These are phyloP conservation scores for Nephotettix cincticeps DNA, from an alignment of 1,140 invertebrate species.

Conservation along the genomic window DNA sequence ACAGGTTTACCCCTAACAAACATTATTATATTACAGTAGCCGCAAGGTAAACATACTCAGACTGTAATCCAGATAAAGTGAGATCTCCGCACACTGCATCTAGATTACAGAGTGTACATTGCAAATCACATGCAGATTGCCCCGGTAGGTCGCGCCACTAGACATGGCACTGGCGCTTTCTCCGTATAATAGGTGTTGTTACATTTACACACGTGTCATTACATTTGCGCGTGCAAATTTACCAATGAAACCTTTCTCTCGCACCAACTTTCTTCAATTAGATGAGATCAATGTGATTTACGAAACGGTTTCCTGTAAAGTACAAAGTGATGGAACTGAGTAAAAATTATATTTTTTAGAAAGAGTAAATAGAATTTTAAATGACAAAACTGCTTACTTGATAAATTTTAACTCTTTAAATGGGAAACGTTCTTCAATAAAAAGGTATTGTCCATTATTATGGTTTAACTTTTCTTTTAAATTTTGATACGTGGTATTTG, in stretches of 20 bases:
- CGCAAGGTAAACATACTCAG: too few species aligned
- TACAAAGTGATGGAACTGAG: too few species aligned
- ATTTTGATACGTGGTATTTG: neutral
- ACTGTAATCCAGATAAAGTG: too few species aligned
- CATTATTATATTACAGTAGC: too few species aligned
- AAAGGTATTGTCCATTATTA: neutral
- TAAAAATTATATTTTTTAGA: too few species aligned
- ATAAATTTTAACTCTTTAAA: too few species aligned
- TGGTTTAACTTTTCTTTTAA: neutral
- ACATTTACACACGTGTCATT: constrained; percentile 15
- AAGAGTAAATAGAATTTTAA: too few species aligned
- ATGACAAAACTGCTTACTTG: too few species aligned
- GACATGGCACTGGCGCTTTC: neutral
- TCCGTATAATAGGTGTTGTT: neutral
- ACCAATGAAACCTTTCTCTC: neutral
- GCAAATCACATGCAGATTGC: too few species aligned
- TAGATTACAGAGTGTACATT: neutral
- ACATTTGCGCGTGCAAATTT: constrained; percentile 13
- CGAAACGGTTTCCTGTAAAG: neutral
- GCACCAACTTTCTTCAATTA: neutral
- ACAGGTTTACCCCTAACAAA: too few species aligned
- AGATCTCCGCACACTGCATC: too few species aligned
- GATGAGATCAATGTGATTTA: neutral
- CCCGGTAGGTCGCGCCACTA: neutral
- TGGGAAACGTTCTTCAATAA: neutral